Evolutionary conservation across 2,888 invertebrate species (phyloP), one percentile per base, ranked within the genome.

Genomic region (Athetis lepigone): DNA sequence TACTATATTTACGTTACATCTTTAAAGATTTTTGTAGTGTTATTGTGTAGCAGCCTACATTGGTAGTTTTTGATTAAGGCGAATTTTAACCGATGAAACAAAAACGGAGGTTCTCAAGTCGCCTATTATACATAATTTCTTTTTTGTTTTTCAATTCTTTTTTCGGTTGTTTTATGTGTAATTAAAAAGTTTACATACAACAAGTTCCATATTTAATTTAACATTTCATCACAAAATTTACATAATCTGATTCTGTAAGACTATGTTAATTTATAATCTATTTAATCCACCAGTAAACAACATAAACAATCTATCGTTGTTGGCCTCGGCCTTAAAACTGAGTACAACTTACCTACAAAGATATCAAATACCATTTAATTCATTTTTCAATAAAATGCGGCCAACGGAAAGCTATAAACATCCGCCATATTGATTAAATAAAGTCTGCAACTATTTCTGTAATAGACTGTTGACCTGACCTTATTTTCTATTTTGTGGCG

Each of bases 361-460:
- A 33, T 33, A 13, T 13, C 13, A 6, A 11, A 8, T 52, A 8
- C 37, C 40, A 76, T 65, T 64, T 43, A n/a, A n/a, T n/a, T n/a
- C n/a, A n/a, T 66, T 66, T 73, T 69, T 51, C 39, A 36, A 3
- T 19, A 36, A 40, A 67, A 60, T 59, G 56, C 56, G 52, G 68
- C 45, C 64, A 59, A 40, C 49, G 11, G 29, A 43, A 52, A 42
- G 51, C 43, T 55, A 25, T 40, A 65, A 74, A 76, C 29, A 66
- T 21, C 23, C 45, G 47, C 11, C 50, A 39, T n/a, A 33, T 54
- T 39, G 49, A 47, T 64, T 45, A 56, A 47, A 36, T 39, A 33
- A 64, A 54, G 55, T 55, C 51, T 52, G 51, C 51, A 55, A 56
- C 51, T 61, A 65, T 63, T 68, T 49, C 21, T 55, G 45, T 62